Base-by-base conservation (phyloP, 2,113 vertebrate genomes). In the Paramormyrops kingsleyae region DNA sequence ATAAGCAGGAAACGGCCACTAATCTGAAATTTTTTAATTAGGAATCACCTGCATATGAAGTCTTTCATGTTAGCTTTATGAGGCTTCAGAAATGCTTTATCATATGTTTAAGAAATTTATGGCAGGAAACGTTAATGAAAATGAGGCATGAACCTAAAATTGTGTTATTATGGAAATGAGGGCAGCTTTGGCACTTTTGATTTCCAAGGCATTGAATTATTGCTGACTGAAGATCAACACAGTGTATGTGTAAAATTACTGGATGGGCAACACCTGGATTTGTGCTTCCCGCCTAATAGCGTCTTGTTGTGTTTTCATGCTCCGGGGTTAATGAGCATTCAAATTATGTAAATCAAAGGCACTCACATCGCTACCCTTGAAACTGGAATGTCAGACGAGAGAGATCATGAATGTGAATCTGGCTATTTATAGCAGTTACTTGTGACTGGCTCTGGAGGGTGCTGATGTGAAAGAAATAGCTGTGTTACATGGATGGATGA, bases 31-130 rank as follows among this genome's bases (percentile, higher is more conserved):
- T 97, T 96, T 96, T 95, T 96, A 96, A 97, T 97, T 97, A 97
- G 96, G 95, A 24, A 95, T 95, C 96, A 96, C 95, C 95, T 95
- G 94, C 95, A 96, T 97, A 97, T 96, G 94, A 96, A 96, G 95
- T 96, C 95, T 90, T 95, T 95, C 96, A 94, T 96, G 96, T 96
- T 97, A 95, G 96, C 95, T 97, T 97, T 97, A 97, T 97, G 96
- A 95, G 70, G 95, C 96, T 96, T 96, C 95, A 97, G 96, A 97
- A 97, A 96, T 96, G 97, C 96, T 97, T 97, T 96, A 96, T 97
- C 95, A 96, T 97, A 96, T 96, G 96, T 95, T 97, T 96, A 97
- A 97, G 97, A 90, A 96, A 96, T 97, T 96, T 97, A 97, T 97
- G 95, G 96, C 93, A 93, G 93, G 96, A 96, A 97, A 95, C 96